Evolutionary conservation across 2,797 vertebrate species (phyloP).

Genomic region (Yasuhikotakia modesta): DNA sequence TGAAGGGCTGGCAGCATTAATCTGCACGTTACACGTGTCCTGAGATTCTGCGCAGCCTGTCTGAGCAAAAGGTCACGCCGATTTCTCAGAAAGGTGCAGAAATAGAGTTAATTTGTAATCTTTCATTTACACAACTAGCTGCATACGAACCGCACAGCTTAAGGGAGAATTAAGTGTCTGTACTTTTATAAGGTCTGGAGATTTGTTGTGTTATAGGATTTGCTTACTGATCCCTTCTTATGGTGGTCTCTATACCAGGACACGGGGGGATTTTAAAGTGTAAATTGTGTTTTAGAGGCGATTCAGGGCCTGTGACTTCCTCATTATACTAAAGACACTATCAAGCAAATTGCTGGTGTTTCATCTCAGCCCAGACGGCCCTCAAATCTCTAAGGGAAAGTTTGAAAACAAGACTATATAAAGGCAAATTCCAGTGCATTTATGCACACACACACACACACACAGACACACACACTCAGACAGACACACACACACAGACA

Average conservation of each 20-base stretch:
- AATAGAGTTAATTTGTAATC: not conserved
- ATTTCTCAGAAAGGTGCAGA: slow-evolving; percentile 7
- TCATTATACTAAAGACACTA: slow-evolving; percentile 23
- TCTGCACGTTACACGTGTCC: slow-evolving; percentile 16
- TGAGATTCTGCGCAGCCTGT: slow-evolving; percentile 2
- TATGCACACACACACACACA: no score
- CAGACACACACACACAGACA: no score
- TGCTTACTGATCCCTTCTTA: slow-evolving; percentile 27
- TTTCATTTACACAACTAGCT: not conserved
- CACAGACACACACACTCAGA: no score
- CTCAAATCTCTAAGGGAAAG: slow-evolving; percentile 21
- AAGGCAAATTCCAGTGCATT: not conserved
- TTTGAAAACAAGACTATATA: slow-evolving; percentile 24
- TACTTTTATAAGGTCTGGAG: not conserved
- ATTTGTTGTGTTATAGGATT: slow-evolving; percentile 6
- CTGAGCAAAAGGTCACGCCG: slow-evolving; percentile 32
- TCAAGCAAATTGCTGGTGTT: slow-evolving; percentile 34
- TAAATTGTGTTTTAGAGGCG: slow-evolving; percentile 40
- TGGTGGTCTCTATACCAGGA: not conserved
- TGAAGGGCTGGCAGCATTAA: slow-evolving; percentile 23
- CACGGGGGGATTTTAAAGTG: slow-evolving; percentile 23
- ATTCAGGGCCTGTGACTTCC: slow-evolving; percentile 40
- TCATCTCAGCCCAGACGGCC: slow-evolving; percentile 9
- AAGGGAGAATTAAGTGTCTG: not conserved
- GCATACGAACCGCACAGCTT: not conserved